Evolutionary conservation across 2,888 invertebrate genomes (phyloP).

Genomic region (Nemapogon koenigi): DNA sequence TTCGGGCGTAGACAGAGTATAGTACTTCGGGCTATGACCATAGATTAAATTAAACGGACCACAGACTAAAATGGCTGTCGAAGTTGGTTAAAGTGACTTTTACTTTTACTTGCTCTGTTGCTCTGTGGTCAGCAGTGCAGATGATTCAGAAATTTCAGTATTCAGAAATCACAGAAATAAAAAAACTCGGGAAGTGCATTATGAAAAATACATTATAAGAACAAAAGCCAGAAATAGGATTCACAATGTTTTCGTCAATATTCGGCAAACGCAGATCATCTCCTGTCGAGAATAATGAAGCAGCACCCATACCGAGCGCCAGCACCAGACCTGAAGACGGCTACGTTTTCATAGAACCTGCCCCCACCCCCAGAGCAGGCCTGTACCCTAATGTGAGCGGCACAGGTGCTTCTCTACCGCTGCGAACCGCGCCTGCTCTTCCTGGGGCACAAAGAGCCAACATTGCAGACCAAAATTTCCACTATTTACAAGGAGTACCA

Average conservation of each 20-base stretch:
- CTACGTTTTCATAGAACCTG: conserved; percentile 43
- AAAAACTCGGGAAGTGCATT: too few species aligned
- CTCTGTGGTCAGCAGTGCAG: too few species aligned
- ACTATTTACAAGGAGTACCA: conserved; percentile 63
- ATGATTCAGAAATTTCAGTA: too few species aligned
- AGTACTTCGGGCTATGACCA: too few species aligned
- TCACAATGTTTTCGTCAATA: conserved; percentile 49
- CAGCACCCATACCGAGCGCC: conserved; percentile 51
- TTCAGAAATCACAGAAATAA: too few species aligned
- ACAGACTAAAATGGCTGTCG: too few species aligned
- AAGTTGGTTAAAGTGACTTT: too few species aligned
- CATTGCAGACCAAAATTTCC: conserved; percentile 35
- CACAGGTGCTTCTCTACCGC: conserved; percentile 13
- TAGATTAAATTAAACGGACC: too few species aligned
- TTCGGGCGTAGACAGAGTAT: too few species aligned
- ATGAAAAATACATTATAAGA: too few species aligned
- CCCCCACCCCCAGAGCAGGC: conserved; percentile 26
- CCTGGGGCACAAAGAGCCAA: conserved; percentile 26
- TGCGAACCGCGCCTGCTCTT: conserved; percentile 30
- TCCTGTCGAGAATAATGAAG: conserved; percentile 44
- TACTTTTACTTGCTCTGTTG: too few species aligned
- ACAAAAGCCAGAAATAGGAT: too few species aligned
- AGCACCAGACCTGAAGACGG: conserved; percentile 39
- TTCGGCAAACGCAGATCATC: conserved; percentile 54
- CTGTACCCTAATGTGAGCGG: conserved; percentile 41